Conservation (phyloP, 1,140 invertebrate species). For the Achroia grisella region DNA sequence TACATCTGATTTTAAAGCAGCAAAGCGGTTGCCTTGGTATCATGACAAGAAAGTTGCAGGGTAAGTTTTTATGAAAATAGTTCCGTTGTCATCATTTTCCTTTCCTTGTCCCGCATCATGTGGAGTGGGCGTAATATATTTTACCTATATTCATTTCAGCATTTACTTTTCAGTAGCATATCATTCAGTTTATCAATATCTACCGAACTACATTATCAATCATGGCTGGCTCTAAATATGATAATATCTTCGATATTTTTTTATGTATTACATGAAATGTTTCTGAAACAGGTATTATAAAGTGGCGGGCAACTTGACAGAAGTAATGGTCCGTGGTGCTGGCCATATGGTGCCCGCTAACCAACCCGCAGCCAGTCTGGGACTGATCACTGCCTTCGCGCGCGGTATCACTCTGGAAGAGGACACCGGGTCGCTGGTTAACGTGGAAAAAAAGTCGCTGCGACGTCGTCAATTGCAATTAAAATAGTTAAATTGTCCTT, state of each 20-base stretch:
- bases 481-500: conserved; percentile 1
- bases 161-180: too few relatives aligned
- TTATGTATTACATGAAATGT: too few relatives aligned
- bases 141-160: too few relatives aligned
- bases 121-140: too few relatives aligned
- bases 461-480: conserved; percentile 25
- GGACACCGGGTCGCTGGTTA: conserved; percentile 43
- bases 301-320: conserved; percentile 75
- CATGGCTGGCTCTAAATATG: too few relatives aligned
- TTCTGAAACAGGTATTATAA: conserved; percentile 81
- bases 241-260: too few relatives aligned
- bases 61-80: conserved; percentile 25
- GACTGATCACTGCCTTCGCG: conserved; percentile 61
- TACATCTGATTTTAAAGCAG: conserved; percentile 75
- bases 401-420: conserved; percentile 35
- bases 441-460: conserved; percentile 39
- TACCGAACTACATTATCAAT: too few relatives aligned
- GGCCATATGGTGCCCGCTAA: conserved; percentile 82
- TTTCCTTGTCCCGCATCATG: too few relatives aligned
- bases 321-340: conserved; percentile 78
- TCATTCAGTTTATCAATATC: too few relatives aligned
- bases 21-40: conserved; percentile 62
- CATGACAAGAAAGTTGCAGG: conserved; percentile 50
- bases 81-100: too few relatives aligned
- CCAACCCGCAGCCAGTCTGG: conserved; percentile 69